Base-by-base conservation (phyloP, 2,888 invertebrate species). In the Mycalesis mineus region DNA sequence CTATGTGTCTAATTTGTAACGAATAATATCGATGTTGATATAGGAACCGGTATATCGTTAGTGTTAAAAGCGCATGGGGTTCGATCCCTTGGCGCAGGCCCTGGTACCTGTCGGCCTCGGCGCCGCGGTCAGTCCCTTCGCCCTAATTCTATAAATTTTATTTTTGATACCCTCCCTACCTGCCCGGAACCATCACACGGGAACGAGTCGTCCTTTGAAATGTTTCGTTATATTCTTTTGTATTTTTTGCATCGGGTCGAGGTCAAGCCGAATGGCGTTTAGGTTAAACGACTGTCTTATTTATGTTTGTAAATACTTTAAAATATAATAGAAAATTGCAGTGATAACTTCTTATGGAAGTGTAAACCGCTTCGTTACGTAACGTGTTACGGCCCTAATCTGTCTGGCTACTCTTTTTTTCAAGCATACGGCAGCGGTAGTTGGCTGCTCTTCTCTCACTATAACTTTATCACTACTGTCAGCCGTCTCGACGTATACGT, bases 131-230 rank as follows among this genome's bases (percentile, higher is more conserved):
- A 73, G 73, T 65, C 82, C 80, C 73, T 66, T 71, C 71, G 70
- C 72, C 80, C 78, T 66, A 75, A 74, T 77, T 75, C 72, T 73
- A 72, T 70, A 69, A 66, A 67, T 74, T 74, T 74, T 77, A 71
- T 77, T 77, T 77, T 77, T 74, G 64, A 71, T 81, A 83, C 36
- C 36, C 36, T 36, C 9, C 11, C 36, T 36, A 36, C 83, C 81
- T 84, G 82, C 73, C 71, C 73, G 72, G 73, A 75, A 81, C 78
- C 81, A 80, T 86, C 82, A 80, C 85, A 84, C 75, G 84, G 84
- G 82, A 84, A 87, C 75, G 73, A 68, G 68, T 61, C 68, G 69
- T 14, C 62, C 65, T 59, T 54, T 49, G 33, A 53, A 61, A 54
- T 59, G 40, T 65, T 47, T 47, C 51, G 40, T 49, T 50, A 53